A percentile compares a stretch with the other conserved stretches of the same genome.
These are phyloP conservation scores for Tachina lurida DNA, from an alignment of 2,888 invertebrate species.

Conservation along the genomic window DNA sequence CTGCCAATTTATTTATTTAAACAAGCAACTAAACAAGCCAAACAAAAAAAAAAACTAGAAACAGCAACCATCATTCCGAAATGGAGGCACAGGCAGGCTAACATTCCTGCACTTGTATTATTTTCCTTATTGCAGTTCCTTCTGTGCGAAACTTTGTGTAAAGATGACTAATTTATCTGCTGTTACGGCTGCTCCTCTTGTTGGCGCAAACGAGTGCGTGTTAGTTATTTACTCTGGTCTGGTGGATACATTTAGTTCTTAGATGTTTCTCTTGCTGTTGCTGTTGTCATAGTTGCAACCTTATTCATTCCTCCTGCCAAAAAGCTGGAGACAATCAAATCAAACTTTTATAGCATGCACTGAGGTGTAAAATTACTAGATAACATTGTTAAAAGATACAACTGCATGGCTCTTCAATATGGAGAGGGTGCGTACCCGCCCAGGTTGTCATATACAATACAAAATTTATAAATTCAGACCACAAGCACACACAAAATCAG, in stretches of 20 bases:
- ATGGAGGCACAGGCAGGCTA: background rate
- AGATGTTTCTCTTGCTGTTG: background rate
- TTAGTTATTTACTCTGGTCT: conserved; percentile 36
- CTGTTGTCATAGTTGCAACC: conserved; percentile 21
- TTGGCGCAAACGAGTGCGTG: background rate
- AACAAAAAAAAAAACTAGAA: background rate
- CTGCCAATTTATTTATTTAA: conserved; percentile 51
- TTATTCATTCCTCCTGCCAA: conserved; percentile 29
- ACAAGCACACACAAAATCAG: too few relatives aligned
- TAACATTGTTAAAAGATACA: conserved; percentile 57
- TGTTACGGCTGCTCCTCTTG: background rate
- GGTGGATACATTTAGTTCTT: conserved; percentile 27
- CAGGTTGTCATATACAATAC: background rate
- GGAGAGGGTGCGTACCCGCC: background rate
- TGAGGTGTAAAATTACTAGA: conserved; percentile 70
- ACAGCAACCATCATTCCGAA: background rate
- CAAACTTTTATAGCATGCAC: conserved; percentile 57
- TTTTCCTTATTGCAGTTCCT: conserved; percentile 7
- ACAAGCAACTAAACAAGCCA: conserved; percentile 31
- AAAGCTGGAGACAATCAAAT: conserved; percentile 58
- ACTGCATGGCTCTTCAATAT: background rate
- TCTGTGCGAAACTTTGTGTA: conserved; percentile 7
- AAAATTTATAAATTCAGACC: background rate
- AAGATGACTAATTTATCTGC: conserved; percentile 1
- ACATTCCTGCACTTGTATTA: conserved; percentile 1